phyloP scores from a whole-genome alignment of 2,113 vertebrate genomes.

The Herpailurus yagouaroundi region DNA sequence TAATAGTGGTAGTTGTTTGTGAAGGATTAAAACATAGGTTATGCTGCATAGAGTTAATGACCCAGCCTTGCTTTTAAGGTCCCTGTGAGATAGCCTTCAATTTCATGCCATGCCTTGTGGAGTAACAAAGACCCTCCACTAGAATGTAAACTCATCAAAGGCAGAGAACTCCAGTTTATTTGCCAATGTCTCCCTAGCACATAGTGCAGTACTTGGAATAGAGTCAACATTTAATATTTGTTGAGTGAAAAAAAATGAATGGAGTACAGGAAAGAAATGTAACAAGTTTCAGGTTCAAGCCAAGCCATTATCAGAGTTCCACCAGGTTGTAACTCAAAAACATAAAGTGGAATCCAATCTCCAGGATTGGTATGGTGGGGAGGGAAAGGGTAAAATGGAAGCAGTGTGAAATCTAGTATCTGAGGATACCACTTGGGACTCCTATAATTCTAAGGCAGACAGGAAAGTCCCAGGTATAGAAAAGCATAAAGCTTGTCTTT shows the following conservation, averaged over 20 bases:
- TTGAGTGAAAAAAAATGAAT: neutral
- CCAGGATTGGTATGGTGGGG: neutral
- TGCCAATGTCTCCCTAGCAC: neutral
- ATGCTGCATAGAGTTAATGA: neutral
- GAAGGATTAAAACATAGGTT: slow-evolving; percentile 33
- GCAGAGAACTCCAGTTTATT: neutral
- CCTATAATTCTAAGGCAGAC: neutral
- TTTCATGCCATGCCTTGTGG: slow-evolving; percentile 1
- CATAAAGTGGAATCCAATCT: neutral
- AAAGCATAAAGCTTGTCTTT: neutral
- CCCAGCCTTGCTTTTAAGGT: neutral
- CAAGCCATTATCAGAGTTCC: neutral
- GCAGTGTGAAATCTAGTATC: neutral
- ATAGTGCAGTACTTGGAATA: neutral
- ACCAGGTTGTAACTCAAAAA: neutral
- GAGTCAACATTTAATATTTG: neutral
- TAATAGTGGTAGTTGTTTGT: slow-evolving; percentile 30
- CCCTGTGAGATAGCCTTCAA: neutral
- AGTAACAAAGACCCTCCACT: slow-evolving; percentile 6
- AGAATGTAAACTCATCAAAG: neutral
- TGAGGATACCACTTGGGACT: neutral
- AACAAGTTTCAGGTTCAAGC: neutral
- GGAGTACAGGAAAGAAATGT: neutral
- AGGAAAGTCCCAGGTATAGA: neutral
- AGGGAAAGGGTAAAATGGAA: neutral